phyloP scores from a whole-genome alignment of 2,113 vertebrate genomes.

The Marcusenius ussheri region DNA sequence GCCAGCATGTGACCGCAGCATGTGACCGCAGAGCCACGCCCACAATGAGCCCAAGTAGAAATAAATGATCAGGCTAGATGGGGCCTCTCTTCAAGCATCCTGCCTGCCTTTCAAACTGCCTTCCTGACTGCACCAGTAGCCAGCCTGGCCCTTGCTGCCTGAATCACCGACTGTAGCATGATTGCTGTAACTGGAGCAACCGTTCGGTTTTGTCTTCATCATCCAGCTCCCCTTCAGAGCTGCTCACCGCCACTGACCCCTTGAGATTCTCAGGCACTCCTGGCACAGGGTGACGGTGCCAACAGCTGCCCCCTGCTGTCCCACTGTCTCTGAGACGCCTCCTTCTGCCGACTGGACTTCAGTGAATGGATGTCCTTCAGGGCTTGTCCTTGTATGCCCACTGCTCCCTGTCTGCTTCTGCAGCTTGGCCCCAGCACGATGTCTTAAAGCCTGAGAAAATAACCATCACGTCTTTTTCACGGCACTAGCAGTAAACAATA shows the following conservation, averaged over 20 bases:
- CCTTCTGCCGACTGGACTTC: not conserved
- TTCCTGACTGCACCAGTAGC: not conserved
- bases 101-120: not conserved
- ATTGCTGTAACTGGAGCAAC: not conserved
- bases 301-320: not conserved
- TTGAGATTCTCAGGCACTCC: not conserved
- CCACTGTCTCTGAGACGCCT: not conserved
- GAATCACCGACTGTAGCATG: not conserved
- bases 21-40: not conserved
- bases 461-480: conserved; percentile 13
- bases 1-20: not conserved
- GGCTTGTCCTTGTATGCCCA: not conserved
- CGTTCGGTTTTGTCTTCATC: not conserved
- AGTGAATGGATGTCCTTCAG: not conserved
- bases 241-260: not conserved
- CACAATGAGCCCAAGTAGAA: not conserved
- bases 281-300: not conserved
- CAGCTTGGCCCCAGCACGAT: not conserved
- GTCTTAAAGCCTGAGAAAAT: not conserved
- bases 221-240: not conserved
- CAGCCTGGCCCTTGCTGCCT: not conserved
- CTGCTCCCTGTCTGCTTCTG: not conserved
- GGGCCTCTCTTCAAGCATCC: not conserved
- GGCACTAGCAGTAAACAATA: conserved; percentile 57
- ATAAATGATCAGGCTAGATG: not conserved